Evolutionary conservation across 2,113 vertebrate genomes (phyloP), one percentile per base, ranked within the genome.

Genomic region (Melanerpes aurifrons): DNA sequence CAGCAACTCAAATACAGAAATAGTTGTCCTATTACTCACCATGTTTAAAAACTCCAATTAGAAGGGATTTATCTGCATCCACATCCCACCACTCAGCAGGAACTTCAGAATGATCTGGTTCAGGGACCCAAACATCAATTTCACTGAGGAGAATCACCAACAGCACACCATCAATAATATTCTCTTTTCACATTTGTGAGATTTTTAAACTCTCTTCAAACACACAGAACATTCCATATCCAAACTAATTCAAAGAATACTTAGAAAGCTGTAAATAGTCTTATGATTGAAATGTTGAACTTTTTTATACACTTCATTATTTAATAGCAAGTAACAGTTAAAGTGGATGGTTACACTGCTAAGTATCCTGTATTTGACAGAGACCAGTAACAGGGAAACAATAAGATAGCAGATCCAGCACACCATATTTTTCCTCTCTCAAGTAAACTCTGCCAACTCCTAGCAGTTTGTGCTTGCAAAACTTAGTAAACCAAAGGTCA

Each of bases 31-130:
- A 31, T 67, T 59, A 98, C 98, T 98, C 92, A 99, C 99, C 99
- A 43, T 99, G 99, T 93, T 99, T 99, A 96, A 98, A 99, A 95
- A 99, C 98, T 22, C 99, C 99, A 75, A 99, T 98, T 73, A 99
- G 97, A 62, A 99, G 98, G 83, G 99, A 99, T 96, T 99, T 99
- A 97, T 99, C 99, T 62, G 98, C 98, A 53, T 99, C 97, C 72
- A 97, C 95, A 92, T 99, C 99, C 99, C 99, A 99, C 99, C 99
- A 99, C 50, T 99, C 97, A 4, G 98, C 98, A 93, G 99, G 99
- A 71, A 99, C 98, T 95, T 99, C 99, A 22, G 99, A 99, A 91
- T 99, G 98, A 92, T 99, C 99, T 63, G 98, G 98, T 84, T 99
- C 99, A 64, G 99, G 99, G 79, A 99, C 98, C 98, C 99, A 99